phyloP scores from a whole-genome alignment of 2,797 vertebrate species.

The Poecilia gillii region DNA sequence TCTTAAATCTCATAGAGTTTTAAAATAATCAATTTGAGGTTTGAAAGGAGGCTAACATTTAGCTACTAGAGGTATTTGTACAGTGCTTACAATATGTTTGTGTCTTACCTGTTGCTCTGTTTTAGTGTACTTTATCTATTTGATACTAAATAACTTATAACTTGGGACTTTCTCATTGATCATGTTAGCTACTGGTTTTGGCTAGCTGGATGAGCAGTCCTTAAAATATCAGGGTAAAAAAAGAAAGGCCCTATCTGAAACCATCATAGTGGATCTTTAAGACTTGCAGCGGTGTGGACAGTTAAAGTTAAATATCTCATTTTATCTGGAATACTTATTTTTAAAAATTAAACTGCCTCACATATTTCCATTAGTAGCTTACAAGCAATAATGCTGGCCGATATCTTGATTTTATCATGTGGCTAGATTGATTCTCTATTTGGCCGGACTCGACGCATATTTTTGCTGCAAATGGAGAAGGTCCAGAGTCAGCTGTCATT shows the following conservation, averaged over 20 bases:
- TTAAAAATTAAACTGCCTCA: not conserved
- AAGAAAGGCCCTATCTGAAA: too few species aligned
- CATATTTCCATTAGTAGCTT: not conserved
- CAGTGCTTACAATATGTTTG: not conserved
- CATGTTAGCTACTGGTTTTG: not conserved
- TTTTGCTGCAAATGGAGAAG: not conserved
- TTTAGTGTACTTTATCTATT: too few species aligned
- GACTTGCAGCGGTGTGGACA: not conserved
- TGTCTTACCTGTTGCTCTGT: not conserved
- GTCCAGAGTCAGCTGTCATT: slow-evolving; percentile 7
- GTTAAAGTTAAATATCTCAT: not conserved
- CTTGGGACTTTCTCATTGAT: not conserved
- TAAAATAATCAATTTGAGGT: not conserved
- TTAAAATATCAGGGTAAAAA: not conserved
- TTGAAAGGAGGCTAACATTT: not conserved
- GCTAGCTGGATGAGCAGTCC: not conserved
- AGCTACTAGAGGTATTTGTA: not conserved
- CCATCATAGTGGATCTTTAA: not conserved
- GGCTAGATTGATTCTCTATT: not conserved
- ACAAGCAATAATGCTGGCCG: not conserved
- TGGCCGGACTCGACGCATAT: not conserved
- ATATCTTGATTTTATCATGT: not conserved
- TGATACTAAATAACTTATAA: not conserved
- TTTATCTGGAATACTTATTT: not conserved
- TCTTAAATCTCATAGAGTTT: not conserved